Evolutionary conservation across 2,113 vertebrate species (phyloP).

Genomic region (Trogon melanurus): DNA sequence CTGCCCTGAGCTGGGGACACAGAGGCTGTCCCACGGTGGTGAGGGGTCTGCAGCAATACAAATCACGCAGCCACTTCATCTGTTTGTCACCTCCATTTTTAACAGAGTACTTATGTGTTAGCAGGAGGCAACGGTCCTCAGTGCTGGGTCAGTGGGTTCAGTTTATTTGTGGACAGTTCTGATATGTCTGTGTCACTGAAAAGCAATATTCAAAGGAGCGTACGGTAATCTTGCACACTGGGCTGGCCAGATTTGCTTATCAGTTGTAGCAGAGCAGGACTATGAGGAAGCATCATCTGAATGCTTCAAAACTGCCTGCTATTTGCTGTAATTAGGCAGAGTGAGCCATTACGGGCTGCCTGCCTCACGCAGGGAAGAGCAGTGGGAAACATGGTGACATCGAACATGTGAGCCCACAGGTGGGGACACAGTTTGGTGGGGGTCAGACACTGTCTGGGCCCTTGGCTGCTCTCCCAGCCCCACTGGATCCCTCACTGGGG

Average conservation of each 20-base stretch:
- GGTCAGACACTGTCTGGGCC: background rate
- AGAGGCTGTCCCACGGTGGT: background rate
- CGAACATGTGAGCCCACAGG: fast-evolving
- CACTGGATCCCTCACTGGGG: fast-evolving
- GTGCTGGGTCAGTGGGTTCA: background rate
- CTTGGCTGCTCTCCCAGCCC: background rate
- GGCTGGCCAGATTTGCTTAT: background rate
- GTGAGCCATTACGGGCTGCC: background rate
- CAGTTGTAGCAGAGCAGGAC: background rate
- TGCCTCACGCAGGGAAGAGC: fast-evolving
- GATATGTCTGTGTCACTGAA: background rate
- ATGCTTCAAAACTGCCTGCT: background rate
- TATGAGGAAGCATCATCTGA: background rate
- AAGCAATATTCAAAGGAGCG: background rate
- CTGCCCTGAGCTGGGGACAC: background rate
- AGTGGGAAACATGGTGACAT: background rate
- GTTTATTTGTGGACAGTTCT: background rate
- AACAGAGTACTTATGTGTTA: fast-evolving
- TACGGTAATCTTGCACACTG: fast-evolving
- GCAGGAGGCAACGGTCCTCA: fast-evolving
- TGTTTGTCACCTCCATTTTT: background rate
- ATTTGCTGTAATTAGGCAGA: background rate
- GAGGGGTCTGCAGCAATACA: background rate
- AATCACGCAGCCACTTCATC: background rate
- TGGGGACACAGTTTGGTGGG: fast-evolving